Conservation (phyloP, 2,797 vertebrate species). For the Sebastes goodei region DNA sequence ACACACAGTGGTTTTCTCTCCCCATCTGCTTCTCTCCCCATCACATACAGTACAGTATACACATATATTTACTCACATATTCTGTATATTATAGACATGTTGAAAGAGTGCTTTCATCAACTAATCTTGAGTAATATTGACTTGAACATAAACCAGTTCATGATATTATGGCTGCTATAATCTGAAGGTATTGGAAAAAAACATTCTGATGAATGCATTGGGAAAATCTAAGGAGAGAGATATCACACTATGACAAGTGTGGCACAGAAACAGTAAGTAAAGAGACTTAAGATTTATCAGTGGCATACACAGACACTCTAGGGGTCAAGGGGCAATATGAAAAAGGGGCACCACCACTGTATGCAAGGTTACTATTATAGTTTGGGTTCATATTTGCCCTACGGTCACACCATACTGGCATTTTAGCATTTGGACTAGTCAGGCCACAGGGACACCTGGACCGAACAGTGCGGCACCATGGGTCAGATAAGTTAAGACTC, state of each 20-base stretch:
- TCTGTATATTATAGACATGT: not conserved
- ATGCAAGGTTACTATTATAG: not conserved
- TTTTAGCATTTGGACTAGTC: not conserved
- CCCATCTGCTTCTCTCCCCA: not conserved
- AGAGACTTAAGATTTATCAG: not conserved
- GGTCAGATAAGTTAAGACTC: not conserved
- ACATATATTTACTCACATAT: not conserved
- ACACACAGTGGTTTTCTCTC: not conserved
- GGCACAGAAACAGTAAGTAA: not conserved
- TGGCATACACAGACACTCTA: not conserved
- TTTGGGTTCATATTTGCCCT: not conserved
- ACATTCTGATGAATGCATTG: not conserved
- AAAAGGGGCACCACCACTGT: not conserved
- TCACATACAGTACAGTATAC: not conserved
- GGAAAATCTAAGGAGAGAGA: not conserved
- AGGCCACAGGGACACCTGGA: not conserved
- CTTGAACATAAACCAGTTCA: no score
- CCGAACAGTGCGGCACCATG: not conserved
- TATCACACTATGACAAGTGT: not conserved
- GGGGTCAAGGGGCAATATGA: not conserved
- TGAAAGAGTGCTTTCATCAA: no score
- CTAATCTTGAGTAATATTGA: no score
- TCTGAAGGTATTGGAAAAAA: no score
- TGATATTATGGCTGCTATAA: no score
- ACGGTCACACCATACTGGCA: not conserved